These are phyloP conservation scores for Myanophis thanlyinensis DNA, from an alignment of 2,113 vertebrate species.

Conservation along the genomic window DNA sequence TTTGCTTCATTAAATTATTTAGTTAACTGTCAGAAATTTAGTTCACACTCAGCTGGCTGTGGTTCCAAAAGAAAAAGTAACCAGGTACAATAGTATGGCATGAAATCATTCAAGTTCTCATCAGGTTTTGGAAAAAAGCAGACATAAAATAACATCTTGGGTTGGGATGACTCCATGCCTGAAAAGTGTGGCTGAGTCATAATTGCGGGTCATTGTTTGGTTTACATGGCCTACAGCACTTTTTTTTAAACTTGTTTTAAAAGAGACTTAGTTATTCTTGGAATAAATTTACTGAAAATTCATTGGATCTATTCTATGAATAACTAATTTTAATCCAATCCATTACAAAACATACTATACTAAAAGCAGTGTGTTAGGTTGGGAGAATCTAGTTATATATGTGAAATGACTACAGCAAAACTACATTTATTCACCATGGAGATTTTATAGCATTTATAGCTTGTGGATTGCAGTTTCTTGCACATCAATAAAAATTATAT, in stretches of 20 bases:
- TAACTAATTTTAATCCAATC: neutral
- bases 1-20: neutral
- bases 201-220: neutral
- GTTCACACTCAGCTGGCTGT: neutral
- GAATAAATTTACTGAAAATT: neutral
- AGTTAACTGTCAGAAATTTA: constrained; percentile 36
- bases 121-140: neutral
- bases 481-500: neutral
- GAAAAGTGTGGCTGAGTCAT: constrained; percentile 20
- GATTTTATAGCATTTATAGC: neutral
- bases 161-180: neutral
- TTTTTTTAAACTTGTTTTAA: neutral
- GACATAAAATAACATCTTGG: constrained; percentile 41
- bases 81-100: neutral
- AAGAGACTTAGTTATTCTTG: neutral
- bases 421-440: neutral
- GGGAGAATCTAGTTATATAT: neutral
- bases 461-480: neutral
- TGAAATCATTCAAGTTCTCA: constrained; percentile 9
- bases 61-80: constrained; percentile 23
- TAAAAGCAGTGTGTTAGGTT: neutral
- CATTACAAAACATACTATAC: neutral
- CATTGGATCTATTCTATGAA: neutral
- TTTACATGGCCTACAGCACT: neutral
- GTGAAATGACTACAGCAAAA: neutral